These are phyloP conservation scores for Solenopsis fugax DNA, from an alignment of 1,140 invertebrate genomes.

Conservation along the genomic window DNA sequence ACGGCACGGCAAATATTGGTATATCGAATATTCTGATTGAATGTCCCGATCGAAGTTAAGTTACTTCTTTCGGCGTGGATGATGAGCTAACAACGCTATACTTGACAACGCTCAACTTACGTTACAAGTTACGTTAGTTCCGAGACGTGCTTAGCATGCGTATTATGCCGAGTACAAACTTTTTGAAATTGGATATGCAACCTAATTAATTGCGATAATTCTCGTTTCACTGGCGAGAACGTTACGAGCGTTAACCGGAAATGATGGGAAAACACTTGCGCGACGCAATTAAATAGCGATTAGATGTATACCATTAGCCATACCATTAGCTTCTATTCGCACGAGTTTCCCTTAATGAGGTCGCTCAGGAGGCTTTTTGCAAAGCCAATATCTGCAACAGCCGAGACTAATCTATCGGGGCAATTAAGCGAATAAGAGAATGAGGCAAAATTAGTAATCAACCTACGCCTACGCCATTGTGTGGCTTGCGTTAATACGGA, in stretches of 20 bases:
- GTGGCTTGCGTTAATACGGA: neutral
- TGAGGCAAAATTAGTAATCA: constrained; percentile 25
- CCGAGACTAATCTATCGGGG: constrained; percentile 1
- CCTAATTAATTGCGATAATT: constrained; percentile 16
- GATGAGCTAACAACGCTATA: neutral
- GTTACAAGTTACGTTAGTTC: neutral
- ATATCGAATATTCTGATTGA: constrained; percentile 61
- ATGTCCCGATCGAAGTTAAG: neutral
- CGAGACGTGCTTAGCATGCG: neutral
- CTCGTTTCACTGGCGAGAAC: neutral
- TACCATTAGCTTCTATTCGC: constrained; percentile 22
- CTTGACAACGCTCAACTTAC: neutral
- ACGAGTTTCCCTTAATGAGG: constrained; percentile 13
- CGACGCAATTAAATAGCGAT: constrained; percentile 35
- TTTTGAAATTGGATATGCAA: neutral
- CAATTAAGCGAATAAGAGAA: constrained; percentile 44
- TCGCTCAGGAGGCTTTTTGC: constrained; percentile 1
- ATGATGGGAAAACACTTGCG: neutral
- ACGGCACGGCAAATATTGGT: constrained; percentile 63
- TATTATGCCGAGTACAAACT: neutral
- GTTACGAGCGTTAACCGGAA: neutral
- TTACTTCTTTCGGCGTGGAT: neutral
- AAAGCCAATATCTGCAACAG: constrained; percentile 14
- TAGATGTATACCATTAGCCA: neutral
- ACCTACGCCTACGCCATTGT: neutral